These are phyloP conservation scores for Cyphomyrmex costatus DNA, from an alignment of 1,140 invertebrate species.

Conservation along the genomic window DNA sequence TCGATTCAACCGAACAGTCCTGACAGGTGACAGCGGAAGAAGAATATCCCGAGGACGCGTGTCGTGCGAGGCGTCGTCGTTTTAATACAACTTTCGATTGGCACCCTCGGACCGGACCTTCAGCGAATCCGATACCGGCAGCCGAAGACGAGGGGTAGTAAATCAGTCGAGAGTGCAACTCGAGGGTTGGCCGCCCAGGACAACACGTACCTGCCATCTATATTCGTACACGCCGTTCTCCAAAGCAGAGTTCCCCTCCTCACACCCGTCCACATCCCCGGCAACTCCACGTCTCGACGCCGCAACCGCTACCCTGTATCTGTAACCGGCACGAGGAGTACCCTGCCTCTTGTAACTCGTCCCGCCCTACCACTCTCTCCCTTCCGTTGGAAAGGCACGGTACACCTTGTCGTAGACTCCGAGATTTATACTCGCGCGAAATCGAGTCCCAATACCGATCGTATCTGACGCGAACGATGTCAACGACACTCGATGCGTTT, in stretches of 20 bases:
- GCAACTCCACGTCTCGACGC: conserved; percentile 68
- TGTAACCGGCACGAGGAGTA: conserved; percentile 69
- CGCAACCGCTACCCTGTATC: conserved; percentile 66
- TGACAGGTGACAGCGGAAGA: conserved; percentile 74
- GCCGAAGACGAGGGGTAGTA: conserved; percentile 77
- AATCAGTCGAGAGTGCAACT: conserved; percentile 81
- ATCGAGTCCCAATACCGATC: conserved; percentile 81
- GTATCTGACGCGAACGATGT: conserved; percentile 66
- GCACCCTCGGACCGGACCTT: conserved; percentile 79
- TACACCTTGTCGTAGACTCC: conserved; percentile 76
- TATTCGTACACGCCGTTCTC: conserved; percentile 77
- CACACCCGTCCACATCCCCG: neutral
- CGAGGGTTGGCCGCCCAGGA: conserved; percentile 78
- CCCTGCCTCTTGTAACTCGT: conserved; percentile 69
- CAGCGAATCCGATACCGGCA: conserved; percentile 79
- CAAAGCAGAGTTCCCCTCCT: conserved; percentile 53
- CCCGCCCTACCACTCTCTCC: neutral
- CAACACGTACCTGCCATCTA: conserved; percentile 84
- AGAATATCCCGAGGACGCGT: conserved; percentile 66
- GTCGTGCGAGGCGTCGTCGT: conserved; percentile 73
- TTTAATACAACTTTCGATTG: conserved; percentile 84
- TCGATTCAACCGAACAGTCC: conserved; percentile 42
- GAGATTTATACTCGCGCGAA: conserved; percentile 81
- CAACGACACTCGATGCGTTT: conserved; percentile 28
- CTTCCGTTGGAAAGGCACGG: conserved; percentile 69